Percentiles rank a stretch among this genome's conserved stretches.
These are phyloP conservation scores for Menidia beryllina DNA, from an alignment of 2,113 vertebrate species.

Conservation along the genomic window DNA sequence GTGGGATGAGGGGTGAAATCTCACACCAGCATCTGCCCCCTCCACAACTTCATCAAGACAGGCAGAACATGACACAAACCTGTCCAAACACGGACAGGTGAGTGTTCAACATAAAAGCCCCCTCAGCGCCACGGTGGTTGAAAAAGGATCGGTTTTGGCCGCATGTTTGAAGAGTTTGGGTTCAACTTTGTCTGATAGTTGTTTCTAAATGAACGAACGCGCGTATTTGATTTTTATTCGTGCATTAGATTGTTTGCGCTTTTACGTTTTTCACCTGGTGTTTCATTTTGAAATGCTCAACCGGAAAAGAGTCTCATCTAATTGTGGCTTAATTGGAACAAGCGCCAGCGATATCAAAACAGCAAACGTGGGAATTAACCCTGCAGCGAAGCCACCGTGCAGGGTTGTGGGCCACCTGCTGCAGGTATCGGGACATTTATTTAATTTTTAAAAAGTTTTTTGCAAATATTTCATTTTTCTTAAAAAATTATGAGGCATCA, in stretches of 20 bases:
- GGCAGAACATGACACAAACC: background rate
- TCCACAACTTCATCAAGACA: background rate
- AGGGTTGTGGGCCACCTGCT: constrained; percentile 6
- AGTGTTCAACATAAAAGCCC: constrained; percentile 39
- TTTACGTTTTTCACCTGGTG: fast-evolving
- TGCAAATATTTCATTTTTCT: too few relatives aligned
- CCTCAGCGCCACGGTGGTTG: too few relatives aligned
- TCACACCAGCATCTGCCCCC: constrained; percentile 5
- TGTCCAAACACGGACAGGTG: fast-evolving
- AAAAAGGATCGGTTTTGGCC: too few relatives aligned
- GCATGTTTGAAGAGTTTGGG: too few relatives aligned
- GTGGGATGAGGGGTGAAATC: background rate
- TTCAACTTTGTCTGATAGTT: too few relatives aligned
- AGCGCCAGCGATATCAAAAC: constrained; percentile 4
- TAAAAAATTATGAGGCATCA: too few relatives aligned
- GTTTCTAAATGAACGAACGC: too few relatives aligned
- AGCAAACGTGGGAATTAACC: constrained; percentile 6
- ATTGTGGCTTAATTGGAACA: background rate
- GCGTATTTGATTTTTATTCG: too few relatives aligned
- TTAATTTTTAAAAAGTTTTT: background rate
- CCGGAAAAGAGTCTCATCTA: background rate
- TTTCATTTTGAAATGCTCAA: constrained; percentile 27
- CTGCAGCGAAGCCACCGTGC: background rate
- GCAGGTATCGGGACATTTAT: constrained; percentile 5
- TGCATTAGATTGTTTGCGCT: fast-evolving